Conservation (phyloP, 2,797 vertebrate genomes). For the Alca torda region DNA sequence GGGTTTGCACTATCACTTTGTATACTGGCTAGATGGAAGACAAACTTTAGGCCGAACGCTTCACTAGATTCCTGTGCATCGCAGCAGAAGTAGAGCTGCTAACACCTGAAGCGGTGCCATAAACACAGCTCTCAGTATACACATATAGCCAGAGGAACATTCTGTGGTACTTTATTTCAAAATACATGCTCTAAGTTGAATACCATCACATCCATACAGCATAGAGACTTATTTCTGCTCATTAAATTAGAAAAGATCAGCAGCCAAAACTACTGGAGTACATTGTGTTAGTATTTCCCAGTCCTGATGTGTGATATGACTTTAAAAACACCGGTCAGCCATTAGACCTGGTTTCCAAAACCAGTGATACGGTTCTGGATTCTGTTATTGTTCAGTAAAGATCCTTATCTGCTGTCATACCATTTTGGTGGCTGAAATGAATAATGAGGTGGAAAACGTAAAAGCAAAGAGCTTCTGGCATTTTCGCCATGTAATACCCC, state of each 20-base stretch:
- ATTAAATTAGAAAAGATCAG: background rate
- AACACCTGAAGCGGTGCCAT: background rate
- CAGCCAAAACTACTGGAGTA: background rate
- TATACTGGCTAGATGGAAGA: background rate
- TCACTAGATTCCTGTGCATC: background rate
- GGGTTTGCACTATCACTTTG: background rate
- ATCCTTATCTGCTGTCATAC: background rate
- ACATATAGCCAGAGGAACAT: background rate
- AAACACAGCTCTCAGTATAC: background rate
- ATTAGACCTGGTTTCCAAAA: background rate
- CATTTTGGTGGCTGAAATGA: background rate
- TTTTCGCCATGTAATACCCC: background rate
- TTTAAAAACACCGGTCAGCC: background rate
- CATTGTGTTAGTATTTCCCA: background rate
- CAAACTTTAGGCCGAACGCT: background rate
- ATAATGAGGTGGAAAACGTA: background rate
- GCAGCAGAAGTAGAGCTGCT: background rate
- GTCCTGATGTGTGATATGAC: background rate
- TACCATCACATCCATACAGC: background rate
- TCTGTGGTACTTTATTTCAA: slow-evolving; percentile 31
- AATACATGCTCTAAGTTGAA: background rate
- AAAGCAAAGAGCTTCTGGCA: background rate
- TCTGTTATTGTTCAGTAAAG: background rate
- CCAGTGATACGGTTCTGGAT: background rate
- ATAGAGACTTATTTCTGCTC: background rate